Evolutionary conservation across 2,113 vertebrate species (phyloP).

Genomic region (Bufo gargarizans): DNA sequence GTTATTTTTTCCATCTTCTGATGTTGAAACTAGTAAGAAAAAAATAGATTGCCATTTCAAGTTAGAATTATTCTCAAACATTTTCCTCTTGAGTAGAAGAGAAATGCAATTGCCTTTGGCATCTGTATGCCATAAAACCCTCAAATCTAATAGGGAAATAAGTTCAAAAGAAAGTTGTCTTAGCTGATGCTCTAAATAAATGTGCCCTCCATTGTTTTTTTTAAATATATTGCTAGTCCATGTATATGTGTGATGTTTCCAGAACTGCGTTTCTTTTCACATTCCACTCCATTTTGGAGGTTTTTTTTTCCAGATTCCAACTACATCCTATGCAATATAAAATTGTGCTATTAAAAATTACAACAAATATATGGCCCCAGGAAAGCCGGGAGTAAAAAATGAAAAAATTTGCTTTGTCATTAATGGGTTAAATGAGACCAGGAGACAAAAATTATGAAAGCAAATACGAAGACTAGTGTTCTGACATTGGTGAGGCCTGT

Average conservation of each 20-base stretch:
- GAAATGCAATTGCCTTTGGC: slow-evolving; percentile 56
- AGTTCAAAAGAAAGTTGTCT: background rate
- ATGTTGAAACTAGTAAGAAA: slow-evolving; percentile 22
- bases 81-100: slow-evolving; percentile 52
- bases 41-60: slow-evolving; percentile 44
- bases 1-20: slow-evolving; percentile 59
- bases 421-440: too few species aligned
- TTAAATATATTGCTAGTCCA: background rate
- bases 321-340: too few species aligned
- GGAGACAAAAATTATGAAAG: too few species aligned
- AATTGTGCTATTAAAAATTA: too few species aligned
- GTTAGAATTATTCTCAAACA: slow-evolving; percentile 50
- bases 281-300: too few species aligned
- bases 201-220: background rate
- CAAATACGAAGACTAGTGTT: too few species aligned
- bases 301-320: too few species aligned
- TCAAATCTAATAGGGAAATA: slow-evolving; percentile 11
- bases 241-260: background rate
- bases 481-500: too few species aligned
- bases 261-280: too few species aligned
- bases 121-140: slow-evolving; percentile 1
- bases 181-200: background rate
- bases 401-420: too few species aligned
- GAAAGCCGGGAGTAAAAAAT: too few species aligned
- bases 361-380: too few species aligned